phyloP scores from a whole-genome alignment of 2,113 vertebrate species.

The Psittacus erithacus region DNA sequence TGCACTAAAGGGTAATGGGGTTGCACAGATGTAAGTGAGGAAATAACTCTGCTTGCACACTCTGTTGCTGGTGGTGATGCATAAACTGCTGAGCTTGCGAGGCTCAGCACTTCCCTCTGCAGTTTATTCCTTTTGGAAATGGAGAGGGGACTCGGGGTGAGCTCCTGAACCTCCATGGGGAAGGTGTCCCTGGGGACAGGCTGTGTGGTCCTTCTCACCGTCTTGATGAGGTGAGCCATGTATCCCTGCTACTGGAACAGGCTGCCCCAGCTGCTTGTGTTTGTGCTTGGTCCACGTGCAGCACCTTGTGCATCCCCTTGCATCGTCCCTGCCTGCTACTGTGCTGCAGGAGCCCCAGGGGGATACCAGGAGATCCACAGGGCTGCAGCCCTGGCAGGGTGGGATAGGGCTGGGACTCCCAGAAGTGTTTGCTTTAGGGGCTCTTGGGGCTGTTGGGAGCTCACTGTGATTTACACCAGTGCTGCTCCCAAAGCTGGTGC shows the following conservation, averaged over 20 bases:
- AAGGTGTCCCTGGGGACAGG: background rate
- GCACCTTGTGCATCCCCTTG: background rate
- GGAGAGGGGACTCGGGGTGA: background rate
- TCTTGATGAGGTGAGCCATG: rapidly evolving
- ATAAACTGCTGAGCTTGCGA: rapidly evolving
- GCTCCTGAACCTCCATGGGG: rapidly evolving
- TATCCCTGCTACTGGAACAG: background rate
- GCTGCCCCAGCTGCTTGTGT: background rate
- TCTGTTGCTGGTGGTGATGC: background rate
- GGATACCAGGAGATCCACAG: background rate
- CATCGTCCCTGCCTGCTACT: background rate
- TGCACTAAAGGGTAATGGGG: background rate
- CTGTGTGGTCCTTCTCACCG: rapidly evolving
- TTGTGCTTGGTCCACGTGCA: background rate
- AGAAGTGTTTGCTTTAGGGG: background rate
- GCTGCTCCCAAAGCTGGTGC: background rate
- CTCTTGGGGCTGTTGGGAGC: background rate
- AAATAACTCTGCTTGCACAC: background rate
- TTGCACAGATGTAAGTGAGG: background rate
- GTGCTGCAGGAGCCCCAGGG: no score
- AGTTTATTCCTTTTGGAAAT: background rate
- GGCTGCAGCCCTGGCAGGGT: background rate
- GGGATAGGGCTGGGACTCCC: background rate
- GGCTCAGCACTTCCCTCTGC: background rate
- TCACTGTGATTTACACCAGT: background rate